Evolutionary conservation across 2,888 invertebrate species (phyloP), one percentile per base, ranked within the genome.

Genomic region (Ceriagrion tenellum): DNA sequence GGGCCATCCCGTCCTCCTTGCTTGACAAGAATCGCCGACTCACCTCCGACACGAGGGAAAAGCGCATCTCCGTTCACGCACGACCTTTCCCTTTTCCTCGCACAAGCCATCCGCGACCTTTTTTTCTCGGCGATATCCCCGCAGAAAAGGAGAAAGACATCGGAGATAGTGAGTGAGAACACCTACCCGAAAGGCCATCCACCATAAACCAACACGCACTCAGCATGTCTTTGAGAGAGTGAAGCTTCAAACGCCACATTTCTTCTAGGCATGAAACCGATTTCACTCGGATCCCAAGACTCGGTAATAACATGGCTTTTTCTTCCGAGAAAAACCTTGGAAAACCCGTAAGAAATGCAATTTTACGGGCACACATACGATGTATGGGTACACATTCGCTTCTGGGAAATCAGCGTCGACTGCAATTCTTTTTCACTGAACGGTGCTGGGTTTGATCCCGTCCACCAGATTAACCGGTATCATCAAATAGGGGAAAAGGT

Each of bases 31-130:
- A 81, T 4, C 81, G 81, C 35, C 81, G 81, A 35, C 35, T 81
- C 81, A 81, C 26, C 69, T 47, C 47, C 47, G n/a, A 69, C 47
- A 8, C 30, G 81, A 13, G 81, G 30, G 35, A 81, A 81, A 81
- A 35, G 81, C 81, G 35, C 81, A 81, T 81, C 81, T 81, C 81
- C 81, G 1, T 81, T 81, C 81, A 81, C 81, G 81, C 81, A 81
- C 81, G 81, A 81, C 81, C 81, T 81, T 81, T 81, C 81, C 81
- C 81, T 35, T n/a, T 81, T 81, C 30, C 81, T 35, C 81, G 35
- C 69, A 6, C 69, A n/a, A 69, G 59, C 59, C 4, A 69, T n/a
- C 30, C 30, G 35, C 35, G 81, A 4, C 81, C 16, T 81, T 81
- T 81, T 81, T 81, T 16, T 16, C 56, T 59, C 59, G 16, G 81